These are phyloP conservation scores for Mamestra brassicae DNA, from an alignment of 2,888 invertebrate species.

Conservation along the genomic window DNA sequence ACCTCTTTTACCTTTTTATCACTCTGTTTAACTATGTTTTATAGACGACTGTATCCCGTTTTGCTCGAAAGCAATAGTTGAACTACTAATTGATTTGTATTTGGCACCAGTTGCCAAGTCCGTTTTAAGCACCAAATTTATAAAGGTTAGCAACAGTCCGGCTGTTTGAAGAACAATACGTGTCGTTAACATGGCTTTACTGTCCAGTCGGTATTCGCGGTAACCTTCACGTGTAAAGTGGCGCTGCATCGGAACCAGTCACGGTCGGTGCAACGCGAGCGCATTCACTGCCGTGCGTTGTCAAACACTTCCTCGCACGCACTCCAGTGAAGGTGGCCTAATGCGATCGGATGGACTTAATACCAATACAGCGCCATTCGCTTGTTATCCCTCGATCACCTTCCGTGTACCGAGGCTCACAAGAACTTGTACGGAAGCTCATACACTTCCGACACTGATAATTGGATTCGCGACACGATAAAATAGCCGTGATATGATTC, in stretches of 20 bases:
- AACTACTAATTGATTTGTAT: neutral
- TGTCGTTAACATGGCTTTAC: conserved; percentile 30
- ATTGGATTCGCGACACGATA: conserved; percentile 74
- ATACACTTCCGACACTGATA: conserved; percentile 79
- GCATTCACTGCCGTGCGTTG: conserved; percentile 50
- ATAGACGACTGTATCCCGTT: conserved; percentile 27
- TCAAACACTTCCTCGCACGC: conserved; percentile 62
- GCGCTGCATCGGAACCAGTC: conserved; percentile 54
- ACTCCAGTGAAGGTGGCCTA: conserved; percentile 62
- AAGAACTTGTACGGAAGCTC: conserved; percentile 81
- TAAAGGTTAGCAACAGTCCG: conserved; percentile 3
- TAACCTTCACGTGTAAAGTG: conserved; percentile 62
- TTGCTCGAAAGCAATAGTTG: conserved; percentile 2
- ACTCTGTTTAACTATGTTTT: conserved; percentile 18
- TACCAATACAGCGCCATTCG: conserved; percentile 56
- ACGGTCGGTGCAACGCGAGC: conserved; percentile 53
- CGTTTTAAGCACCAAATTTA: conserved; percentile 6
- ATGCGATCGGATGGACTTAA: conserved; percentile 56
- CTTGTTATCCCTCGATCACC: conserved; percentile 69
- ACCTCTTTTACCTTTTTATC: conserved; percentile 25
- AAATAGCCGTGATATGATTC: conserved; percentile 75
- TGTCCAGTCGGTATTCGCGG: conserved; percentile 42
- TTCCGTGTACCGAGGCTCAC: conserved; percentile 75
- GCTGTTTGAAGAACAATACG: conserved; percentile 31
- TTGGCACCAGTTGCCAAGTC: neutral